Conservation (phyloP, 2,113 vertebrate species). For the Empidonax alnorum region DNA sequence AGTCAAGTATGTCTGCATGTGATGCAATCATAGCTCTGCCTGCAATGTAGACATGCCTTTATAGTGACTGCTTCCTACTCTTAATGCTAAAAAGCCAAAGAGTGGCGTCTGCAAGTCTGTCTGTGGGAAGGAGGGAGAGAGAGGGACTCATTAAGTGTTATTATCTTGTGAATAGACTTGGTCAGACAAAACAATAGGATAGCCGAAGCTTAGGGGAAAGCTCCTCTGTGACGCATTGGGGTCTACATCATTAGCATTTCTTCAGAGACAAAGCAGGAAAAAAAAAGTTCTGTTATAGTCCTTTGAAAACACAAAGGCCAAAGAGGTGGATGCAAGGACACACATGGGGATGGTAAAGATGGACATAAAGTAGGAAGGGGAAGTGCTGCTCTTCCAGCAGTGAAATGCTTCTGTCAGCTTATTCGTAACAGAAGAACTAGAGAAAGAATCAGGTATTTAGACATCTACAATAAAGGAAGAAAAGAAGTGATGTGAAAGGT, state of each 20-base stretch:
- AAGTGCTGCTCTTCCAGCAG: not conserved
- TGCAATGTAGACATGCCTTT: constrained; percentile 13
- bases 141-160: constrained; percentile 57
- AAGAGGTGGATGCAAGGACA: not conserved
- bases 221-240: not conserved
- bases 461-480: not conserved
- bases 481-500: not conserved
- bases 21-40: constrained; percentile 16
- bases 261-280: not conserved
- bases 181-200: constrained; percentile 57
- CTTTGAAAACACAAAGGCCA: not conserved
- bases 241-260: constrained; percentile 2
- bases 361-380: not conserved
- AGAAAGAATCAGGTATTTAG: not conserved
- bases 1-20: not conserved
- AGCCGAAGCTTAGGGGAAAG: constrained; percentile 36
- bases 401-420: not conserved
- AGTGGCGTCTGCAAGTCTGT: constrained; percentile 62
- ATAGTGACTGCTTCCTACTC: constrained; percentile 29
- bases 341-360: not conserved
- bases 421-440: not conserved
- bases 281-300: not conserved
- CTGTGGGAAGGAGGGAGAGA: constrained; percentile 35
- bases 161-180: constrained; percentile 62
- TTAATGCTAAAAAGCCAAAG: not conserved